These are phyloP conservation scores for Anolis sagrei DNA, from an alignment of 2,113 vertebrate genomes.

Conservation along the genomic window DNA sequence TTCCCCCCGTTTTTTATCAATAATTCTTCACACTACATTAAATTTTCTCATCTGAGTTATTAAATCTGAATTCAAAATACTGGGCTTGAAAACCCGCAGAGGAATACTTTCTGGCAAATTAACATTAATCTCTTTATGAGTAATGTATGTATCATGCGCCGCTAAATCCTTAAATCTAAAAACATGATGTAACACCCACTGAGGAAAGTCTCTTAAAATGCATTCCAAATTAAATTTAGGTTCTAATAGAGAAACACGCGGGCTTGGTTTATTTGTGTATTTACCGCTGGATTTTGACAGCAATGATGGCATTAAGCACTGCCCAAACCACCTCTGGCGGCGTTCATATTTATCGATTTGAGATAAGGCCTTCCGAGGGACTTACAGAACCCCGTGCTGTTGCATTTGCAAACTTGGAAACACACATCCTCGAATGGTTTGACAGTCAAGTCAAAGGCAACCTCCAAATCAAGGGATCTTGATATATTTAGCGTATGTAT, in stretches of 20 bases:
- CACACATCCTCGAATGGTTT: too few relatives aligned
- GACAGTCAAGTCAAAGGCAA: too few relatives aligned
- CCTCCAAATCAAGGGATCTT: too few relatives aligned
- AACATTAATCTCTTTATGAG: background rate
- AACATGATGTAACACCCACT: background rate
- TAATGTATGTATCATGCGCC: background rate
- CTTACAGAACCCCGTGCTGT: background rate
- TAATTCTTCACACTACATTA: background rate
- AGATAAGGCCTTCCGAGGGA: background rate
- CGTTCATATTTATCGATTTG: background rate
- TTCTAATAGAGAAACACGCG: background rate
- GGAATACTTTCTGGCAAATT: background rate
- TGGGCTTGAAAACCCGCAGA: background rate
- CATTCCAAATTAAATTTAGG: slow-evolving; percentile 11
- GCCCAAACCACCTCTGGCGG: background rate
- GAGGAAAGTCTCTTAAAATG: background rate
- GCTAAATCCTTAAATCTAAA: background rate
- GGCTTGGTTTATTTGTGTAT: slow-evolving; percentile 3
- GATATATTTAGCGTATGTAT: too few relatives aligned
- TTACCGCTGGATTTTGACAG: background rate
- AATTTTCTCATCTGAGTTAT: background rate
- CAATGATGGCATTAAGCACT: background rate
- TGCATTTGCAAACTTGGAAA: background rate
- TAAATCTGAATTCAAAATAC: slow-evolving; percentile 14
- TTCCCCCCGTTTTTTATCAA: background rate